Conservation (phyloP, 2,113 vertebrate genomes). For the Numenius arquata region DNA sequence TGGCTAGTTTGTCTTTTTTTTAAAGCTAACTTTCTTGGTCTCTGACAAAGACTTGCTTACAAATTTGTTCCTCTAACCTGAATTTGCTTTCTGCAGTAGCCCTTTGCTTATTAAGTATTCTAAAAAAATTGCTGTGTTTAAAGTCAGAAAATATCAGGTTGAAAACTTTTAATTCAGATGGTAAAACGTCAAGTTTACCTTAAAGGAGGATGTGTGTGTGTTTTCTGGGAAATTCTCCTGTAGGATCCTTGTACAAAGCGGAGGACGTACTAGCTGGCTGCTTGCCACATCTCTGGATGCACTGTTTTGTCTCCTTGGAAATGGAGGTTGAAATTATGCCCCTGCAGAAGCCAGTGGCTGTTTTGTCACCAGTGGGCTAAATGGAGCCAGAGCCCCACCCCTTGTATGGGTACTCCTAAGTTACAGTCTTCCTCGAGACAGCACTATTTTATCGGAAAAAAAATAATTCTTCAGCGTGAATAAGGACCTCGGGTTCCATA, state of each 20-base stretch:
- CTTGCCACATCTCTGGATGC: accelerated
- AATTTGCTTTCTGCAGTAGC: neutral
- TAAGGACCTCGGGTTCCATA: neutral
- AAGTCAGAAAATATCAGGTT: neutral
- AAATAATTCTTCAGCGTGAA: neutral
- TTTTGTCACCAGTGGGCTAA: neutral
- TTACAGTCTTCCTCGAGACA: neutral
- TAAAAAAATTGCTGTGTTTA: neutral
- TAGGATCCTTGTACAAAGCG: neutral
- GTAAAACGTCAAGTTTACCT: neutral
- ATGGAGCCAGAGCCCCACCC: neutral
- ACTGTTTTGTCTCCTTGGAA: neutral
- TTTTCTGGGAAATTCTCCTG: neutral
- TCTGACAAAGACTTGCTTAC: neutral
- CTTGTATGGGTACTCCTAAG: neutral
- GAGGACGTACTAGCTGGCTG: neutral
- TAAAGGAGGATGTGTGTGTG: neutral
- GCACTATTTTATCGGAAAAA: too few relatives aligned
- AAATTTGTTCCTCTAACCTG: neutral
- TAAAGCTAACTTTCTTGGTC: neutral
- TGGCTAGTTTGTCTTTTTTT: neutral
- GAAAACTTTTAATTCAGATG: neutral
- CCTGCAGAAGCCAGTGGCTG: neutral
- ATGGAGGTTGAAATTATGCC: neutral
- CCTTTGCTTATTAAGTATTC: neutral